Evolutionary conservation across 2,113 vertebrate species (phyloP).

Genomic region (rabbit (Oryctolagus cuniculus)): DNA sequence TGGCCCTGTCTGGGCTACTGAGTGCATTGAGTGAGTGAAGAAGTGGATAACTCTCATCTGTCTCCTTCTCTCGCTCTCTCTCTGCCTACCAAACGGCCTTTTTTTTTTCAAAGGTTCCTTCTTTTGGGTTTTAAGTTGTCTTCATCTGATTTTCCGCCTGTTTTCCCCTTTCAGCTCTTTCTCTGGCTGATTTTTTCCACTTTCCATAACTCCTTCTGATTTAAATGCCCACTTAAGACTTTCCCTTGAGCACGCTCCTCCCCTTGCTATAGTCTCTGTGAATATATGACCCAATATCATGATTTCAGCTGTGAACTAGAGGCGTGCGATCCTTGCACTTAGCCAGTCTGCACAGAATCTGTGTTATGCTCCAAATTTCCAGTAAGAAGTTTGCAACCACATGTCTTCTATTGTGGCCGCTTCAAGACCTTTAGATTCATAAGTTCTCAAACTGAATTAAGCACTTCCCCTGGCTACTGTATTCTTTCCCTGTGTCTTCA

Average conservation of each 20-base stretch:
- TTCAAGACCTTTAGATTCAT: neutral
- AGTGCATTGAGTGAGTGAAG: too few relatives aligned
- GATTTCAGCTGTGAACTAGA: neutral
- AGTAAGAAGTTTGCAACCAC: neutral
- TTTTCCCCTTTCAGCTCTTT: neutral
- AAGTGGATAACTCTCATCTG: too few relatives aligned
- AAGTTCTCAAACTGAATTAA: neutral
- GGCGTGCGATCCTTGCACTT: fast-evolving
- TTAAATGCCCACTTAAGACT: neutral
- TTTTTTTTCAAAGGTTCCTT: neutral
- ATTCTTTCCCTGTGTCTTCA: neutral
- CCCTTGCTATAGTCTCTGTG: neutral
- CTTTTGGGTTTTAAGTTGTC: neutral
- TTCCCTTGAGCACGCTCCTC: neutral
- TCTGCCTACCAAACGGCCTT: too few relatives aligned
- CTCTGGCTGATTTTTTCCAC: neutral
- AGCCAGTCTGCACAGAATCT: neutral
- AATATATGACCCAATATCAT: neutral
- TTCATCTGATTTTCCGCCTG: neutral
- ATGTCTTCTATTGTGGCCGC: neutral
- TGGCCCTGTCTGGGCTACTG: too few relatives aligned
- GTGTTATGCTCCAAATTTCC: neutral
- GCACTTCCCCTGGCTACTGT: neutral
- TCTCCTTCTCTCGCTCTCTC: too few relatives aligned
- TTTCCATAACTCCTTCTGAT: neutral